Percentiles rank a stretch among this genome's conserved stretches.
Conservation (phyloP, 1,140 invertebrate species). For the Melitaea cinxia region DNA sequence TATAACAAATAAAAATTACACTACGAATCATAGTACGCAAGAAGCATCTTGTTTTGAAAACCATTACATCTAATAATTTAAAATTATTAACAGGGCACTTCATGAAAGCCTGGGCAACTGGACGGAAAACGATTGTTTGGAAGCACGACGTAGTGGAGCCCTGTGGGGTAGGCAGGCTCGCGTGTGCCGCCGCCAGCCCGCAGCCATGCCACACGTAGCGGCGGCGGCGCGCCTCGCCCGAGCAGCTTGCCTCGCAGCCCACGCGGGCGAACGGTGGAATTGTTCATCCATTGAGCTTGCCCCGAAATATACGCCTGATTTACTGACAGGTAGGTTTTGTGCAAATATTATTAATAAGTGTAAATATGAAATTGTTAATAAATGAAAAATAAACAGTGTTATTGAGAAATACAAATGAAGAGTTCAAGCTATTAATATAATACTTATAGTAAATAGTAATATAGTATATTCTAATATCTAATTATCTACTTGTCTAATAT, state of each 20-base stretch:
- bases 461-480: too few species aligned
- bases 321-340: constrained; percentile 85
- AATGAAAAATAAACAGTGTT: too few species aligned
- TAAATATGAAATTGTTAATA: too few species aligned
- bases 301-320: constrained; percentile 87
- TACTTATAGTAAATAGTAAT: too few species aligned
- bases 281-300: constrained; percentile 89
- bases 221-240: constrained; percentile 86
- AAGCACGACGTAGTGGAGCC: constrained; percentile 80
- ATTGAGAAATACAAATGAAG: too few species aligned
- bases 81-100: constrained; percentile 56
- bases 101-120: constrained; percentile 72
- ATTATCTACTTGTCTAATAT: too few species aligned
- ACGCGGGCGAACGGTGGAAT: constrained; percentile 91
- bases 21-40: too few species aligned
- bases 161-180: constrained; percentile 84
- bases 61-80: too few species aligned
- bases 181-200: constrained; percentile 84
- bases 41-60: too few species aligned
- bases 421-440: too few species aligned
- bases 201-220: constrained; percentile 89
- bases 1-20: too few species aligned
- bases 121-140: constrained; percentile 77
- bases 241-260: constrained; percentile 87
- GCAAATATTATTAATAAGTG: background rate